phyloP scores from a whole-genome alignment of 2,797 vertebrate genomes.

The Champsocephalus esox region DNA sequence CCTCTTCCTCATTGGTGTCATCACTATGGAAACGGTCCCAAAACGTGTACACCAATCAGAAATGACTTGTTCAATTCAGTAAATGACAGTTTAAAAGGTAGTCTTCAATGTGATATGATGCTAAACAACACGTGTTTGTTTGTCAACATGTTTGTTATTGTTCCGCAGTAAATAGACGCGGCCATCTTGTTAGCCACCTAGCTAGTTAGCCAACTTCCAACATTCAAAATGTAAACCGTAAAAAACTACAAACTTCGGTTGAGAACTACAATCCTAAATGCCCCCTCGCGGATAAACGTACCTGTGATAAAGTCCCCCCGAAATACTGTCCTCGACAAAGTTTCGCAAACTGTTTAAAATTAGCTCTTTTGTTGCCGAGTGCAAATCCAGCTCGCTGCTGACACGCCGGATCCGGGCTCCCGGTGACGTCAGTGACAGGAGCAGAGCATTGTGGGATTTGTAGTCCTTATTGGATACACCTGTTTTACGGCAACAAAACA shows the following conservation, averaged over 20 bases:
- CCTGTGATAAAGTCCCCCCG: constrained; percentile 7
- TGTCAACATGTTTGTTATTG: constrained; percentile 45
- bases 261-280: fast-evolving
- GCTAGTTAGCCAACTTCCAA: constrained; percentile 29
- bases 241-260: neutral
- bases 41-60: neutral
- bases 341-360: neutral
- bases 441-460: constrained; percentile 48
- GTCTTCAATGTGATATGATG: fast-evolving
- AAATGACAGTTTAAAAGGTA: fast-evolving
- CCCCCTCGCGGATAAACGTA: neutral
- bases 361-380: constrained; percentile 27
- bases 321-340: neutral
- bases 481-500: no score
- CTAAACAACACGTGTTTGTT: fast-evolving
- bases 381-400: constrained; percentile 2
- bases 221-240: neutral
- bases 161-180: constrained; percentile 54
- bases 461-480: neutral
- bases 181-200: constrained; percentile 60
- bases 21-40: constrained; percentile 27
- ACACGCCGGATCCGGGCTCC: constrained; percentile 59
- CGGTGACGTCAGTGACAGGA: constrained; percentile 47
- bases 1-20: constrained; percentile 79
- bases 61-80: fast-evolving